phyloP scores from a whole-genome alignment of 2,113 vertebrate species.

The Chlorodrepanis virens region DNA sequence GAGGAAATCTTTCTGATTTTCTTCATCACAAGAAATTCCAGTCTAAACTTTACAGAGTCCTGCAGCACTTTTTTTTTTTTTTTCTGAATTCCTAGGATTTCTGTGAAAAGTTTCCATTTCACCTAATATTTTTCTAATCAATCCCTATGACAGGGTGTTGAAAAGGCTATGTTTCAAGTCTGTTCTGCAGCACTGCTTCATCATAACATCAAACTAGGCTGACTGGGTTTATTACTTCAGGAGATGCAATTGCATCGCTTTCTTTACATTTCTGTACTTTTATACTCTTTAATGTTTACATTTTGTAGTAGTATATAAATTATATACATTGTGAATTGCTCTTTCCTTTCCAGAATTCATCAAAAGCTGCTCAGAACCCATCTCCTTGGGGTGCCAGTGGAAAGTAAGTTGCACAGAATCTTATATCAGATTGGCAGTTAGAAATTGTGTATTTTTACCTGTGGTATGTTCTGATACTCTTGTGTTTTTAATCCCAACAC shows the following conservation, averaged over 20 bases:
- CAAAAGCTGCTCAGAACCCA: slow-evolving; percentile 85
- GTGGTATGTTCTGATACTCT: background rate
- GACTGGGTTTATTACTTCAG: background rate
- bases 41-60: background rate
- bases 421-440: background rate
- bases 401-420: slow-evolving; percentile 81
- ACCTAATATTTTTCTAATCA: background rate
- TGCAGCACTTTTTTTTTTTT: background rate
- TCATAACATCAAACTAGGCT: background rate
- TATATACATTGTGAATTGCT: slow-evolving; percentile 18
- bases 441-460: background rate
- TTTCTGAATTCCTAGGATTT: background rate
- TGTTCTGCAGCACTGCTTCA: background rate
- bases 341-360: slow-evolving; percentile 81
- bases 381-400: slow-evolving; percentile 82
- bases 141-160: background rate
- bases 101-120: background rate
- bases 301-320: background rate
- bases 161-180: background rate
- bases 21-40: background rate
- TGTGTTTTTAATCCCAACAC: background rate
- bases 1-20: background rate
- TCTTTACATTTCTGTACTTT: background rate
- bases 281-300: background rate
- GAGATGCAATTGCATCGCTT: background rate